phyloP scores from a whole-genome alignment of 2,113 vertebrate species.

The Ceratotherium simum region DNA sequence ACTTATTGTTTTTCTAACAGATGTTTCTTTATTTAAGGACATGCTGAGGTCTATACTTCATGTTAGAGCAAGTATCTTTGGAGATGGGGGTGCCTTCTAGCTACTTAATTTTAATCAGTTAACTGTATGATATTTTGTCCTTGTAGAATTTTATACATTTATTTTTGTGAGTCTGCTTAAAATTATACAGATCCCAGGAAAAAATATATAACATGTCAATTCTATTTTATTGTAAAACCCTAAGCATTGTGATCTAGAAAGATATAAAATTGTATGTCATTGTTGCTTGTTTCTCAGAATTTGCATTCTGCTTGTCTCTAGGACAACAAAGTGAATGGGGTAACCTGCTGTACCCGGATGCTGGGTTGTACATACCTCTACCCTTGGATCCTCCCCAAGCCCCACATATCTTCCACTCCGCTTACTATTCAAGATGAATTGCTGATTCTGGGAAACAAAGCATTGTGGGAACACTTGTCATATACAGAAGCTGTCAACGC shows the following conservation, averaged over 20 bases:
- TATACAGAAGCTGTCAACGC: conserved; percentile 92
- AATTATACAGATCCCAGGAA: neutral
- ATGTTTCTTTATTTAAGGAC: neutral
- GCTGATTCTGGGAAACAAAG: conserved; percentile 95
- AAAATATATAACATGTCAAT: neutral
- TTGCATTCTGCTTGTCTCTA: conserved; percentile 83
- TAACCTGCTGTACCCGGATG: conserved; percentile 97
- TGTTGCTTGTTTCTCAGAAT: conserved; percentile 49
- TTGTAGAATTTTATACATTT: conserved; percentile 46
- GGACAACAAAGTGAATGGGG: conserved; percentile 99
- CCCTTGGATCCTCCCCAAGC: conserved; percentile 96
- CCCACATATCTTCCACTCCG: conserved; percentile 92
- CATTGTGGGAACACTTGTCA: conserved; percentile 94
- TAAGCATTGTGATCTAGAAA: conserved; percentile 23
- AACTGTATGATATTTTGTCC: conserved; percentile 5
- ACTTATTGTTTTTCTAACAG: conserved; percentile 8
- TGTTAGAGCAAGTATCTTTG: neutral
- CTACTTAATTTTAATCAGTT: conserved; percentile 50
- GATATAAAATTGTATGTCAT: neutral
- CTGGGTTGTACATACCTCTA: conserved; percentile 96
- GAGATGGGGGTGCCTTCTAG: neutral
- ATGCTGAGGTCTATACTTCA: neutral
- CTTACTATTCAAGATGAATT: conserved; percentile 95
- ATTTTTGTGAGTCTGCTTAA: conserved; percentile 31
- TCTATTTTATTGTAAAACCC: neutral